Percentiles rank a stretch among this genome's conserved stretches.
These are phyloP conservation scores for Maconellicoccus hirsutus DNA, from an alignment of 1,140 invertebrate genomes.

Conservation along the genomic window DNA sequence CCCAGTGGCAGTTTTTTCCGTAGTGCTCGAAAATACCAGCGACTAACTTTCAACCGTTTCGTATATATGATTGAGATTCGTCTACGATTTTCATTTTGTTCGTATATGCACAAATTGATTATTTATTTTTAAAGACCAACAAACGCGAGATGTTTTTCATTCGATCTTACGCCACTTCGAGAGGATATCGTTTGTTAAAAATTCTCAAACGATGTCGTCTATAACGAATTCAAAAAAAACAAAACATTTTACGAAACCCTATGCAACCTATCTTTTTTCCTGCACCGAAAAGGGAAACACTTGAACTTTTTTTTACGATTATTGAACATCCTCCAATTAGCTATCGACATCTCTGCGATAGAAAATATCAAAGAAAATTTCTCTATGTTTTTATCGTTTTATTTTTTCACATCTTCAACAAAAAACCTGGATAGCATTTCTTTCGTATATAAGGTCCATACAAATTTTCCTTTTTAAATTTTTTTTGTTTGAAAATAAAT, in stretches of 20 bases:
- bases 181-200: too few relatives aligned
- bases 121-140: too few relatives aligned
- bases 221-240: too few relatives aligned
- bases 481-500: not conserved
- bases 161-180: too few relatives aligned
- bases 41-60: too few relatives aligned
- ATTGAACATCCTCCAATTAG: slow-evolving; percentile 8
- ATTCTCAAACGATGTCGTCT: too few relatives aligned
- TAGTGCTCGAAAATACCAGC: too few relatives aligned
- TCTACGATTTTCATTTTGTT: too few relatives aligned
- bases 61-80: too few relatives aligned
- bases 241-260: not conserved
- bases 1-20: too few relatives aligned
- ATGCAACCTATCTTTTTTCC: not conserved
- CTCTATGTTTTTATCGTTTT: not conserved
- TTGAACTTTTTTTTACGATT: not conserved
- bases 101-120: too few relatives aligned
- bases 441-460: not conserved
- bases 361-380: slow-evolving; percentile 3
- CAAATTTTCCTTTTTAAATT: not conserved
- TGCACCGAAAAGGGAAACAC: not conserved
- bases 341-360: not conserved
- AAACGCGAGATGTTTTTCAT: too few relatives aligned
- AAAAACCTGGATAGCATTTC: not conserved
- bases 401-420: not conserved